phyloP scores from a whole-genome alignment of 2,888 invertebrate species.

The Octodonta nipae region DNA sequence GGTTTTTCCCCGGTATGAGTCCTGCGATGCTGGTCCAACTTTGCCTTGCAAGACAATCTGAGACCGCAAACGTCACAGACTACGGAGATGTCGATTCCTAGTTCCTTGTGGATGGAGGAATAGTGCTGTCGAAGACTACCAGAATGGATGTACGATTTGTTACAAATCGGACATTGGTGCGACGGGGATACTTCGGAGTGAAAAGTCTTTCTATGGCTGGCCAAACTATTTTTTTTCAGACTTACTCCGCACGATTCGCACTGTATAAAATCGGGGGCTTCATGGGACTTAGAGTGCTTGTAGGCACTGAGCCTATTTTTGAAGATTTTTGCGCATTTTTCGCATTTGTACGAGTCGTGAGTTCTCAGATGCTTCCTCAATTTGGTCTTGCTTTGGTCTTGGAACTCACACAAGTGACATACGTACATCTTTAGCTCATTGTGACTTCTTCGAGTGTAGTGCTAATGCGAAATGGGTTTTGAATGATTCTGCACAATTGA shows the following conservation, averaged over 20 bases:
- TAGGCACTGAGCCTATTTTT: conserved; percentile 13
- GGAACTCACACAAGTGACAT: conserved; percentile 28
- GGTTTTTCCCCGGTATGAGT: conserved; percentile 16
- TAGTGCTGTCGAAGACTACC: conserved; percentile 23
- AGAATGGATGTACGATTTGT: conserved; percentile 11
- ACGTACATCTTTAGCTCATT: conserved; percentile 24
- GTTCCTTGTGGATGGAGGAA: conserved; percentile 14
- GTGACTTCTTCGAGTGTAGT: conserved; percentile 27
- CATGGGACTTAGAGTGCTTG: conserved; percentile 20
- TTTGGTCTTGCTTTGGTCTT: conserved; percentile 19
- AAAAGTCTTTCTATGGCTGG: conserved; percentile 10
- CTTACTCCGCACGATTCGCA: conserved; percentile 38
- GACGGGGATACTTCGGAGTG: conserved; percentile 8
- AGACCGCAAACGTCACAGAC: conserved; percentile 30
- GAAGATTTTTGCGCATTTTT: conserved; percentile 21
- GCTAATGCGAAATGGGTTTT: conserved; percentile 30
- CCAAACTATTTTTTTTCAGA: conserved; percentile 23
- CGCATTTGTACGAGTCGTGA: conserved; percentile 23
- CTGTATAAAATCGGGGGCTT: conserved; percentile 33
- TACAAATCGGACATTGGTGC: conserved; percentile 12
- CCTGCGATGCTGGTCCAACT: conserved; percentile 33
- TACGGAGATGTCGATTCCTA: conserved; percentile 29
- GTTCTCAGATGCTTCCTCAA: conserved; percentile 24
- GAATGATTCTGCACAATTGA: conserved; percentile 40
- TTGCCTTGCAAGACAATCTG: conserved; percentile 23